phyloP scores from a whole-genome alignment of 35 echinoderm and acorn worm species.

The Antedon bifida region DNA sequence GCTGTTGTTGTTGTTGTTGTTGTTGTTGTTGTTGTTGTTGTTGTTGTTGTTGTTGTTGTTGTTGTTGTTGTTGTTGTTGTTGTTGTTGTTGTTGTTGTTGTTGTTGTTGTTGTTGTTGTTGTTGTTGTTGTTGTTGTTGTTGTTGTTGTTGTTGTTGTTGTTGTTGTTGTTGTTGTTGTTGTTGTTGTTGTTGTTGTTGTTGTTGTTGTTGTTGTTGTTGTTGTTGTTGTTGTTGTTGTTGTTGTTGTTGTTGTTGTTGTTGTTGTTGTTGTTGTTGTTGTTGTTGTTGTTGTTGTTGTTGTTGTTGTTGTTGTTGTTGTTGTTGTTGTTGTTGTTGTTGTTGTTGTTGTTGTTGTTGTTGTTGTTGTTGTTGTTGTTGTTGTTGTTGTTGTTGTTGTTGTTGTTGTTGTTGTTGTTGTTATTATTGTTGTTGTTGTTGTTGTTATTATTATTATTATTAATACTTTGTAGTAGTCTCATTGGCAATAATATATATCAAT shows the following conservation, averaged over 20 bases:
- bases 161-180: slow-evolving; percentile 15
- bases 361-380: slow-evolving; percentile 1
- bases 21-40: slow-evolving; percentile 13
- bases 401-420: slow-evolving; percentile 7
- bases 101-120: slow-evolving; percentile 16
- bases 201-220: slow-evolving; percentile 16
- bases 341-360: not conserved
- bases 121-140: slow-evolving; percentile 17
- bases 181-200: slow-evolving; percentile 15
- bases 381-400: not conserved
- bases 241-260: slow-evolving; percentile 6
- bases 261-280: slow-evolving; percentile 14
- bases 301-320: slow-evolving; percentile 19
- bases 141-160: slow-evolving; percentile 9
- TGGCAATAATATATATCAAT: not conserved
- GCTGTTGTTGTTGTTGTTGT: slow-evolving; percentile 10
- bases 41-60: slow-evolving; percentile 18
- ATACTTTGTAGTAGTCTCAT: not conserved
- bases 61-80: slow-evolving; percentile 17
- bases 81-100: slow-evolving; percentile 4
- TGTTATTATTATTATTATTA: not conserved
- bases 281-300: slow-evolving; percentile 16
- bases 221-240: slow-evolving; percentile 16
- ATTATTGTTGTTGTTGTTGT: slow-evolving; percentile 6
- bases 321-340: slow-evolving; percentile 15